phyloP scores from a whole-genome alignment of 2,113 vertebrate species.

The Falcunculus frontatus region DNA sequence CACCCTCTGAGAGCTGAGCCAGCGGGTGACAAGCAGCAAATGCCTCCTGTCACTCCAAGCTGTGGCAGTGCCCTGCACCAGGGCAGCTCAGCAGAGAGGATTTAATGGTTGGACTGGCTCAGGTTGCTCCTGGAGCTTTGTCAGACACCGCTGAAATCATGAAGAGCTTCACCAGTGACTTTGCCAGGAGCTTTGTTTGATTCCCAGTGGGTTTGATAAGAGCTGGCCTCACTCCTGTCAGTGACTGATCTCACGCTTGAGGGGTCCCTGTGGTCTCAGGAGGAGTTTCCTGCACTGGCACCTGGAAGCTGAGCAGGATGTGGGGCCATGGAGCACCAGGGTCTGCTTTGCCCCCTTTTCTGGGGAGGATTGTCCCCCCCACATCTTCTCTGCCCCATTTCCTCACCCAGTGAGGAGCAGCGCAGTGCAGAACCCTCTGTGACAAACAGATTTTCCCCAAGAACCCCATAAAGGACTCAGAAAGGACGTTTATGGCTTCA shows the following conservation, averaged over 20 bases:
- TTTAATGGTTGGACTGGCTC: neutral
- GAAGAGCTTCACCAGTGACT: neutral
- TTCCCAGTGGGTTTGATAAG: neutral
- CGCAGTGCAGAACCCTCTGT: neutral
- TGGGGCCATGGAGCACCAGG: fast-evolving
- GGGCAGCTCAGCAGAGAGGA: neutral
- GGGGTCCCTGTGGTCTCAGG: neutral
- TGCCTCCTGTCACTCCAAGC: neutral
- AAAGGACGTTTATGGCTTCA: slow-evolving; percentile 21
- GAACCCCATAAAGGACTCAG: neutral
- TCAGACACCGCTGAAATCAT: neutral
- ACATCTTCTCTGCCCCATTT: neutral
- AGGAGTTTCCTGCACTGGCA: fast-evolving
- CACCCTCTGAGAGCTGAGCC: neutral
- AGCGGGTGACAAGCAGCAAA: neutral
- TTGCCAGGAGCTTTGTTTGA: neutral
- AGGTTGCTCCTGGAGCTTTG: neutral
- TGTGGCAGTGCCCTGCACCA: neutral
- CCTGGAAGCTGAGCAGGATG: neutral
- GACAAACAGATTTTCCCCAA: neutral
- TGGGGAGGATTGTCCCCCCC: fast-evolving
- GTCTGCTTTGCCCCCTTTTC: fast-evolving
- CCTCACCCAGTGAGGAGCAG: neutral
- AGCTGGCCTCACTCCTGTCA: neutral
- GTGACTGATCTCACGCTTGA: no score